Evolutionary conservation across 2,888 invertebrate genomes (phyloP).

Genomic region (Xestia xanthographa): DNA sequence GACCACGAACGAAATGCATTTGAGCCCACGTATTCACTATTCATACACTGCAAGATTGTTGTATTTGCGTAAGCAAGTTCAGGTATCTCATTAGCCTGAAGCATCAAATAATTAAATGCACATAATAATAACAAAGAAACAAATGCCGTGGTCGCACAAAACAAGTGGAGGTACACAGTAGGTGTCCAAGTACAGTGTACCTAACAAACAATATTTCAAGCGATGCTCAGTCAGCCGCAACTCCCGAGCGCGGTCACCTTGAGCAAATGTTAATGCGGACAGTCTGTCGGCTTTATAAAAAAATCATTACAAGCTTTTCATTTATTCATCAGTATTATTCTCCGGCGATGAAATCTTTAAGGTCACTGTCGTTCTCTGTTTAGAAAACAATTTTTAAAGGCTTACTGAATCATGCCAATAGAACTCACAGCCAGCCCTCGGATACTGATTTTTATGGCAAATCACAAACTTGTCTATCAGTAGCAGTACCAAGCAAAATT

Average conservation of each 20-base stretch:
- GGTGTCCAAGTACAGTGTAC: constrained; percentile 70
- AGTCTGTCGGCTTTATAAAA: constrained; percentile 81
- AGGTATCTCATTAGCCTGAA: constrained; percentile 44
- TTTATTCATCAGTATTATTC: constrained; percentile 77
- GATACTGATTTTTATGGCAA: neutral
- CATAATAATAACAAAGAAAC: constrained; percentile 62
- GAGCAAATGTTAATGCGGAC: constrained; percentile 88
- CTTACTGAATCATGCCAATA: constrained; percentile 11
- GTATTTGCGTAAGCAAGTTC: constrained; percentile 52
- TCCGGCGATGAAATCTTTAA: constrained; percentile 75
- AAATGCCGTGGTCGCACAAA: constrained; percentile 67
- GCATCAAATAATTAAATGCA: constrained; percentile 52
- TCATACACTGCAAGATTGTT: constrained; percentile 16
- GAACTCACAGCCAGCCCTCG: constrained; percentile 1
- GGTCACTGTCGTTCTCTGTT: constrained; percentile 62
- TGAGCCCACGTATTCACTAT: constrained; percentile 33
- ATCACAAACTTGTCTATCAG: constrained; percentile 19
- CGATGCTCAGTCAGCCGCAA: constrained; percentile 88
- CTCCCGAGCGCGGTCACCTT: constrained; percentile 88
- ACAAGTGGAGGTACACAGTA: constrained; percentile 76
- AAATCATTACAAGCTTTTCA: constrained; percentile 81
- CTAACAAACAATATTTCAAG: constrained; percentile 79
- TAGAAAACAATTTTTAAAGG: constrained; percentile 42
- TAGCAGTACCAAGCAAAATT: constrained; percentile 1
- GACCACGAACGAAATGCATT: constrained; percentile 37